Evolutionary conservation across 2,888 invertebrate genomes (phyloP), one percentile per base, ranked within the genome.

Genomic region (Drosophila limbata): DNA sequence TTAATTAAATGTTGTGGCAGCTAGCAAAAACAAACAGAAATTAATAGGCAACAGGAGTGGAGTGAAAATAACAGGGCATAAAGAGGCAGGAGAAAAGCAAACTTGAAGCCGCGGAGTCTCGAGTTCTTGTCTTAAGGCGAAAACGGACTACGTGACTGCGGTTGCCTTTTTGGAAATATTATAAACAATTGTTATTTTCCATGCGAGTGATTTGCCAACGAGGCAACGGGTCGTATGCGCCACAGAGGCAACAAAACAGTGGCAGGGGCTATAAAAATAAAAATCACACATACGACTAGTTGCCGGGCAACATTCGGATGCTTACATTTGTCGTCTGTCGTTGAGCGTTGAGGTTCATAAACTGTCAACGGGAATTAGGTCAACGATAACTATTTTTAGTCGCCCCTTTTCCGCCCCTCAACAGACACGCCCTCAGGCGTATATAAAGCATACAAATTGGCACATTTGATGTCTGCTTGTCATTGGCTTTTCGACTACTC

Each of bases 321-420:
- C 45, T 25, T 35, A 59, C 61, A 74, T 67, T 81, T 69, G 77
- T 75, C 62, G 57, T 47, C 78, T 77, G 78, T 75, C 69, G 59
- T 25, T 25, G 25, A 25, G n/a, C n/a, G 51, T 47, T 47, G 59
- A 40, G 48, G 57, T 63, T 50, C 63, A 63, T 50, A 63, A 63
- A 63, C 63, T 57, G 85, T 82, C 85, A 85, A 63, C 79, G 68
- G 64, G 70, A 85, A 83, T 88, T 85, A 61, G 85, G 85, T 88
- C 85, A 88, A 81, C 66, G 86, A 72, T 69, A 44, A 68, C 70
- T 85, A 84, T 87, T 84, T 84, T 80, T 82, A 82, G 80, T 55
- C 17, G 10, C 35, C n/a, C 2, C 5, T 15, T 10, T 5, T 15
- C 39, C 25, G 9, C 40, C 15, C 25, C 17, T 17, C 15, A 31